Percentiles rank a stretch among this genome's conserved stretches.
These are phyloP conservation scores for Brachycybe producta DNA, from an alignment of 2,888 invertebrate species.

Conservation along the genomic window DNA sequence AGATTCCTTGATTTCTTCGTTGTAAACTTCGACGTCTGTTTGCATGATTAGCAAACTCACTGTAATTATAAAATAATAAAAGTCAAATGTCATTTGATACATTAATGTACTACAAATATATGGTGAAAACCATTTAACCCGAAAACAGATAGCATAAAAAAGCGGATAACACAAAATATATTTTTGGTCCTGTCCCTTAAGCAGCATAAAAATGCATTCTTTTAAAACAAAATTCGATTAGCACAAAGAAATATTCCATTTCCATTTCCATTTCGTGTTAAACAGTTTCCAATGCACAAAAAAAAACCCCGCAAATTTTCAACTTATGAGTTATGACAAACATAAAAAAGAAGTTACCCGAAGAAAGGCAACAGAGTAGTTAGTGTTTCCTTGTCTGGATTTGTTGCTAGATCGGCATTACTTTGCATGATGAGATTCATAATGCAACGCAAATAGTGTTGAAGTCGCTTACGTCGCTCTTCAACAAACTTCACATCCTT, in stretches of 20 bases:
- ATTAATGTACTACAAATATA: not conserved
- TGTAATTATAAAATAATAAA: not conserved
- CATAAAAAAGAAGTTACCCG: conserved; percentile 25
- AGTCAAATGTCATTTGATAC: not conserved
- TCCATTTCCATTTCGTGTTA: too few species aligned
- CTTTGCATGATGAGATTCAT: conserved; percentile 52
- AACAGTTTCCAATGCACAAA: too few species aligned
- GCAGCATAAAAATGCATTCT: too few species aligned
- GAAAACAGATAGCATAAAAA: too few species aligned
- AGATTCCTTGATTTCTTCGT: not conserved
- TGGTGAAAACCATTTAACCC: too few species aligned
- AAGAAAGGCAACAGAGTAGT: conserved; percentile 76
- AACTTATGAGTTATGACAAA: too few species aligned
- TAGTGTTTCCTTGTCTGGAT: conserved; percentile 62
- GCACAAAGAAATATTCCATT: too few species aligned
- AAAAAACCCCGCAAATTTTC: too few species aligned
- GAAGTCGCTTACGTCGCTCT: conserved; percentile 66
- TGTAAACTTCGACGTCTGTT: not conserved
- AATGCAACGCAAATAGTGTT: conserved; percentile 66
- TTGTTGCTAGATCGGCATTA: conserved; percentile 60
- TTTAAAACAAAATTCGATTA: too few species aligned
- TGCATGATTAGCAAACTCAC: conserved; percentile 11
- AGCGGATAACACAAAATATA: too few species aligned
- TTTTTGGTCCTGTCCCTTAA: too few species aligned
- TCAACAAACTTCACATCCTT: conserved; percentile 55